Conservation (phyloP, 2,113 vertebrate species). For the Columba janthina region DNA sequence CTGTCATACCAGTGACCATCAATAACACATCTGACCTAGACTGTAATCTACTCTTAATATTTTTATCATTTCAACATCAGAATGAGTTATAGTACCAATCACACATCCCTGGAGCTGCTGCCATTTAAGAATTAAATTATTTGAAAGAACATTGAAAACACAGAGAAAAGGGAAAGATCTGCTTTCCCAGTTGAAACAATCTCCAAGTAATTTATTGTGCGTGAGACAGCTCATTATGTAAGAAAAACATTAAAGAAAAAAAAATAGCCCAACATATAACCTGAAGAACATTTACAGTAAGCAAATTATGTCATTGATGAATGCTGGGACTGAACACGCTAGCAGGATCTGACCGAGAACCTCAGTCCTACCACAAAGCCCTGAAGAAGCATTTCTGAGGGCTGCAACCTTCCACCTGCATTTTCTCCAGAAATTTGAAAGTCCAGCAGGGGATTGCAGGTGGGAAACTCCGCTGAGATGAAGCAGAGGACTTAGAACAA, state of each 20-base stretch:
- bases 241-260: not conserved
- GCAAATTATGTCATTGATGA: not conserved
- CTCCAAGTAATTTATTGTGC: not conserved
- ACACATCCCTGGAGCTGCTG: not conserved
- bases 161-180: not conserved
- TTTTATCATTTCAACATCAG: not conserved
- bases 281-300: not conserved
- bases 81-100: not conserved
- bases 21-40: not conserved
- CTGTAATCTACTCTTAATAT: not conserved
- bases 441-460: not conserved
- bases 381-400: not conserved
- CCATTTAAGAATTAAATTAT: not conserved
- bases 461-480: not conserved
- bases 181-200: not conserved
- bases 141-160: not conserved
- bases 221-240: not conserved
- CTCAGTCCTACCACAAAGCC: not conserved
- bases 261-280: not conserved
- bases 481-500: not conserved
- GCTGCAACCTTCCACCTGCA: not conserved
- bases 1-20: not conserved
- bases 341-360: not conserved
- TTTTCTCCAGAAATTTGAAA: not conserved
- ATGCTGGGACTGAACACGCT: rapidly evolving